These are phyloP conservation scores for Osmerus eperlanus DNA, from an alignment of 2,113 vertebrate species.

Conservation along the genomic window DNA sequence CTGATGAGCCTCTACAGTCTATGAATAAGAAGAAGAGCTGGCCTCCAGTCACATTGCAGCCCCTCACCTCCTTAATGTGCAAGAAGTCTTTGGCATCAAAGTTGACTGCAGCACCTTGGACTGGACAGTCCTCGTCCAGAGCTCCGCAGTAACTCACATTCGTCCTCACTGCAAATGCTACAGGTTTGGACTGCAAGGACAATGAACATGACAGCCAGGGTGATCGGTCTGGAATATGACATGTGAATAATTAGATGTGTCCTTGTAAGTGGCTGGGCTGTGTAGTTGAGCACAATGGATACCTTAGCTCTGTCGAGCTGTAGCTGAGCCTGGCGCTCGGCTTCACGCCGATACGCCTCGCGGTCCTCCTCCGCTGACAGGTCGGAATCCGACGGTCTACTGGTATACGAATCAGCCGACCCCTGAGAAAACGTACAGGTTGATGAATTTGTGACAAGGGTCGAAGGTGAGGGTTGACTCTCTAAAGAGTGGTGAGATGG, in stretches of 20 bases:
- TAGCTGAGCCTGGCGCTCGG: slow-evolving; percentile 93
- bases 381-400: slow-evolving; percentile 96
- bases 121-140: slow-evolving; percentile 91
- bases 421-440: slow-evolving; percentile 67
- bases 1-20: no score
- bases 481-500: not conserved
- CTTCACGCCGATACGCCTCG: slow-evolving; percentile 91
- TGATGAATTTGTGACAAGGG: not conserved
- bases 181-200: slow-evolving; percentile 83
- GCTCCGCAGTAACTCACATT: slow-evolving; percentile 95
- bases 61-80: slow-evolving; percentile 94
- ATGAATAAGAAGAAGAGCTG: not conserved
- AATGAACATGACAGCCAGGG: not conserved
- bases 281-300: not conserved
- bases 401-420: slow-evolving; percentile 96
- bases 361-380: slow-evolving; percentile 96
- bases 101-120: slow-evolving; percentile 94
- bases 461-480: not conserved
- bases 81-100: slow-evolving; percentile 99
- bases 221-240: not conserved
- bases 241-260: not conserved
- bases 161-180: slow-evolving; percentile 92
- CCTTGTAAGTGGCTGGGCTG: not conserved
- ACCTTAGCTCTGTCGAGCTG: slow-evolving; percentile 97
- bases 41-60: not conserved